A percentile compares a stretch with the other conserved stretches of the same genome.
Conservation (phyloP, 2,113 vertebrate genomes). For the Opisthocomus hoazin region DNA sequence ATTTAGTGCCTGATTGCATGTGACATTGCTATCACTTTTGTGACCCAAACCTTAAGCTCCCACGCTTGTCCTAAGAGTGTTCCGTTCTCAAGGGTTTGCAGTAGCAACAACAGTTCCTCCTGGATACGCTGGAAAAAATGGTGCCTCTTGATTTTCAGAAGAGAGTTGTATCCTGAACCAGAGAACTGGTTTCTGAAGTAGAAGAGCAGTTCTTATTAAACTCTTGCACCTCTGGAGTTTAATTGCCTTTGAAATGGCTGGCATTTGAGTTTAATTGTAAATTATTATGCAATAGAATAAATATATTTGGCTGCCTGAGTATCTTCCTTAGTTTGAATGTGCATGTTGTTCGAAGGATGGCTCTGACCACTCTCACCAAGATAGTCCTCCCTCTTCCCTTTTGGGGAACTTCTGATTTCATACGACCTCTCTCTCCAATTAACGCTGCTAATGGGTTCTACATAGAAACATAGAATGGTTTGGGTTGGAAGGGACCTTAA, state of each 20-base stretch:
- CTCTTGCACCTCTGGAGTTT: neutral
- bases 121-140: neutral
- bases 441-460: neutral
- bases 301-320: neutral
- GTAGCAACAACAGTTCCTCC: neutral
- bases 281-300: neutral
- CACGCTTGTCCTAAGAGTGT: neutral
- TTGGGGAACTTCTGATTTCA: neutral
- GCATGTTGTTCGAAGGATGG: neutral
- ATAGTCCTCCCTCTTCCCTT: neutral
- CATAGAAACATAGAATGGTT: too few relatives aligned
- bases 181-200: neutral
- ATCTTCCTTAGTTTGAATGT: neutral
- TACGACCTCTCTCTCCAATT: neutral
- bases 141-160: neutral
- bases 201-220: neutral
- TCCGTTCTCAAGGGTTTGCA: neutral
- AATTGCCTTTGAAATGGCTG: neutral
- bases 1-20: neutral
- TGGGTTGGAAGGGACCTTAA: too few relatives aligned
- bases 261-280: neutral
- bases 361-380: neutral
- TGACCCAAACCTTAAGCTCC: neutral
- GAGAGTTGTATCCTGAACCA: neutral
- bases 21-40: neutral